Base-by-base conservation (phyloP, 2,113 vertebrate species). In the Myiagra hebetior region DNA sequence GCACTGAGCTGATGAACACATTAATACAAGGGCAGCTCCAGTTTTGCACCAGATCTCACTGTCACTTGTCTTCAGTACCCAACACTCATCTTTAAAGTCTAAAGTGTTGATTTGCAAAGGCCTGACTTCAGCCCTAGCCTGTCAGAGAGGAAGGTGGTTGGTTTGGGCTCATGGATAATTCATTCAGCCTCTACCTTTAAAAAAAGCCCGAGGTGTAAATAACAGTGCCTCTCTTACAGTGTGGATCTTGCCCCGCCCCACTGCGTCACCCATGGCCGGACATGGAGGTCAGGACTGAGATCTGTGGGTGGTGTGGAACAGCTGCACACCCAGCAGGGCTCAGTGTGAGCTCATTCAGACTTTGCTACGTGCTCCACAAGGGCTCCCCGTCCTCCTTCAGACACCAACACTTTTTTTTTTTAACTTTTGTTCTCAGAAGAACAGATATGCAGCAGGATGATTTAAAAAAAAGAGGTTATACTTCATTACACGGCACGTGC, bases 321-420 rank as follows among this genome's bases (percentile, higher is more conserved):
- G 26, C 63, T 9, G 10, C 20, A 20, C 2, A 1, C 28, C 5
- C 37, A 8, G 65, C 2, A 9, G 46, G 30, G n/a, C n/a, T 20
- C 17, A 47, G 63, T 2, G 53, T 9, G 15, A 0, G 0, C 68
- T 74, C n/a, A 28, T 27, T 41, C 59, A 15, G 9, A 59, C 73
- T 64, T 77, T 59, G 42, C 47, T n/a, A 2, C 0, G 1, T 17
- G 19, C 33, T 77, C 56, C 35, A 1, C 42, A 21, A 28, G 35
- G 33, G 19, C 9, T 60, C 33, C 52, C 42, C 24, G 23, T 9
- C 60, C 52, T 63, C 49, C 75, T 69, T 49, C 83, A 44, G 56
- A 50, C 31, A 78, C 8, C 35, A 70, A 16, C 4, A 2, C 28
- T n/a, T 26, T 15, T 91, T 15, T 91, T 91, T 44, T 37, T 7